These are phyloP conservation scores for Brotogeris chrysoptera DNA, from an alignment of 2,797 vertebrate species.

Conservation along the genomic window DNA sequence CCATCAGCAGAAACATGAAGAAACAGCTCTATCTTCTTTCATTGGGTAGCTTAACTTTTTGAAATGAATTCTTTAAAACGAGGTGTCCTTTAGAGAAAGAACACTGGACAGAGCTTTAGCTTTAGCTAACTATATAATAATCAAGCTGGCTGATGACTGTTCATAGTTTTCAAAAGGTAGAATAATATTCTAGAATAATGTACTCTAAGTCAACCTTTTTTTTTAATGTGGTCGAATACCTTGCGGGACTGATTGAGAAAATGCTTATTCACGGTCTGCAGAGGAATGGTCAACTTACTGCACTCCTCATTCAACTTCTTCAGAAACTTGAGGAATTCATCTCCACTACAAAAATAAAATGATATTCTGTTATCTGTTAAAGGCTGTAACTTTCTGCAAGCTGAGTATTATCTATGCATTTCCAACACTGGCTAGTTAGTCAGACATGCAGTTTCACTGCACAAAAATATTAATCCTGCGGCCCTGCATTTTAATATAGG, in stretches of 20 bases:
- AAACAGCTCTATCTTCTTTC: not conserved
- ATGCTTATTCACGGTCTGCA: conserved; percentile 82
- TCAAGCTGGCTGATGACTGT: not conserved
- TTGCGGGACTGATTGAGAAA: conserved; percentile 84
- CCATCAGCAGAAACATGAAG: not conserved
- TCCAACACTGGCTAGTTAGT: not conserved
- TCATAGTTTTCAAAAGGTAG: not conserved
- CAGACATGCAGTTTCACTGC: not conserved
- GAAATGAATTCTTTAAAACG: not conserved
- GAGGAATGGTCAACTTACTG: conserved; percentile 80
- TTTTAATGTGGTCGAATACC: conserved; percentile 76
- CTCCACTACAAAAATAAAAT: conserved; percentile 76
- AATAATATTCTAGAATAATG: not conserved
- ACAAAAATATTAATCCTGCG: not conserved
- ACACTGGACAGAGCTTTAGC: not conserved
- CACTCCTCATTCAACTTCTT: conserved; percentile 87
- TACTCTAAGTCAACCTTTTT: not conserved
- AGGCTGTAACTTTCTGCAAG: not conserved
- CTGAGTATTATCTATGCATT: not conserved
- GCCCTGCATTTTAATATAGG: not conserved
- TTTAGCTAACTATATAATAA: not conserved
- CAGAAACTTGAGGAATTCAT: conserved; percentile 88
- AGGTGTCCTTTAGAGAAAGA: not conserved
- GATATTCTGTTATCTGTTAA: not conserved
- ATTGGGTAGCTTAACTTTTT: not conserved